Conservation (phyloP, 1,140 invertebrate genomes). For the Tenebrio molitor region DNA sequence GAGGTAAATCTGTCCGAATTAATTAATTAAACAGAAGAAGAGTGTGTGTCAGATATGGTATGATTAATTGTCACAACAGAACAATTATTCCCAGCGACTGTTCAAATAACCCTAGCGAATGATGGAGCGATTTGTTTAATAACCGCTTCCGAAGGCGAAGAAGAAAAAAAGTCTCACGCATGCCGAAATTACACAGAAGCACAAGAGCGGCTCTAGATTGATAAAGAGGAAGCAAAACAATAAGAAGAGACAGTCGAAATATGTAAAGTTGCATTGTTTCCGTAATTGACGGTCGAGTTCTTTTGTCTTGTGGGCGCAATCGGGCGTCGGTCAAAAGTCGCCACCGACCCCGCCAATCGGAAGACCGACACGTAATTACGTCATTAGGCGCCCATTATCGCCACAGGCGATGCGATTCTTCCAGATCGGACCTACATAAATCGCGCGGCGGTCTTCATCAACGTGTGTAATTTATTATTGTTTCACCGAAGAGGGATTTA, state of each 20-base stretch:
- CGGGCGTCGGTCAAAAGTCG: no score
- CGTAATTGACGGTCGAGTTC: no score
- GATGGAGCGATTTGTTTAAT: constrained; percentile 39
- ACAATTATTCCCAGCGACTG: no score
- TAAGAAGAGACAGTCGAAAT: constrained; percentile 42
- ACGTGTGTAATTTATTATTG: constrained; percentile 39
- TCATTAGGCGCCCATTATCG: constrained; percentile 23
- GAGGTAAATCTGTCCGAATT: no score
- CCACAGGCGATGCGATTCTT: constrained; percentile 11
- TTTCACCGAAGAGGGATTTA: constrained; percentile 42
- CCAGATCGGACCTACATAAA: neutral
- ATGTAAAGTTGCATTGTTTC: constrained; percentile 42
- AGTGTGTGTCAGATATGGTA: no score
- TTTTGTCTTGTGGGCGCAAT: no score
- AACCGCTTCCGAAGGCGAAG: constrained; percentile 17
- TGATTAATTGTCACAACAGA: no score
- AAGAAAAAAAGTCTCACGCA: constrained; percentile 45
- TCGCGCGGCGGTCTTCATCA: constrained; percentile 17
- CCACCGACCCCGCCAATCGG: neutral
- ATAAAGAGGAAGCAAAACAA: constrained; percentile 46
- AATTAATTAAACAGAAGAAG: no score
- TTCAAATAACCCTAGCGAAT: no score
- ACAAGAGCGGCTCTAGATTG: constrained; percentile 35
- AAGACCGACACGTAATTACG: neutral
- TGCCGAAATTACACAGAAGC: constrained; percentile 39